Base-by-base conservation (phyloP, 2,113 vertebrate species). In the Semicossyphus pulcher region DNA sequence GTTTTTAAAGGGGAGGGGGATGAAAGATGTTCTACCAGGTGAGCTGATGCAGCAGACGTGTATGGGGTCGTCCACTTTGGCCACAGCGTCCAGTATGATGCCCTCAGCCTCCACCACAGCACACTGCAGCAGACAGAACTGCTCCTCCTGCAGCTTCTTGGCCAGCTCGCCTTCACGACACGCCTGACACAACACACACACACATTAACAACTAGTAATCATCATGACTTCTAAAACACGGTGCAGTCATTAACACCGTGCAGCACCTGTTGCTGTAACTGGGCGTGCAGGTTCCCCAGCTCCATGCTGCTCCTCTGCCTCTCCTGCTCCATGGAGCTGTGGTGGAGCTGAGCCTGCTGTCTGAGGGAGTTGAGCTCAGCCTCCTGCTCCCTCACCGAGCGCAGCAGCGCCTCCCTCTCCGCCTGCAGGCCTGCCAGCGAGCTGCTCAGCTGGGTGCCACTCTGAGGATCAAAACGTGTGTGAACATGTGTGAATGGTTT, bases 31-130 rank as follows among this genome's bases (percentile, higher is more conserved):
- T 72, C 21, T 87, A 96, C 97, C 97, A 42, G 97, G 93, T 0
- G 97, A 96, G 68, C 95, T 90, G 0, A 91, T 93, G 59, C 96
- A 96, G 91, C 95, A 80, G 49, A 95, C 70, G 5, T 97, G 95
- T 7, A 94, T 10, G 0, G 97, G 97, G 76, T 98, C 96, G 2
- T 97, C 96, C 7, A 97, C 68, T 76, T 89, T 95, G 56, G 90
- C 56, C 37, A 98, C 91, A 0, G 97, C 94, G 0, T 97, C 96
- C 81, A 94, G 92, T 11, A 99, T 89, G 85, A 96, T 95, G 15
- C 85, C 88, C 83, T 97, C 93, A 0, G 95, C 96, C 54, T 96
- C 95, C 53, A 80, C 92, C 0, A 94, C 78, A 0, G 93, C 90
- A 26, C 92, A 92, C 67, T 83, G 90, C 60, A 98, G 91, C 52